Evolutionary conservation across 2,797 vertebrate genomes (phyloP).

Genomic region (Rousettus madagascariensis): DNA sequence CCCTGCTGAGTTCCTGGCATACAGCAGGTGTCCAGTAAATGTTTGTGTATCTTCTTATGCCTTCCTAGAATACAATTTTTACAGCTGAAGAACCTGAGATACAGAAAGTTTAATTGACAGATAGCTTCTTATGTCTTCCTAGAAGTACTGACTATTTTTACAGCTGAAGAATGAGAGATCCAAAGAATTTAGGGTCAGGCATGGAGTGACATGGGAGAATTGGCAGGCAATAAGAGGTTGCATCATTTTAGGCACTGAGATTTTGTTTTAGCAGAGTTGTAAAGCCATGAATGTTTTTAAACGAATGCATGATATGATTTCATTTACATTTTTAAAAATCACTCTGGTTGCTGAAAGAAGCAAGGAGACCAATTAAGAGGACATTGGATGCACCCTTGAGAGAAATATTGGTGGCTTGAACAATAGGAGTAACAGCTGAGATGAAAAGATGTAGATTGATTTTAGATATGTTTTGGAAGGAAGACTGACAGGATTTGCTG

Average conservation of each 20-base stretch:
- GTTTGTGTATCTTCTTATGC: neutral
- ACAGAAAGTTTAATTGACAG: neutral
- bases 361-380: slow-evolving; percentile 23
- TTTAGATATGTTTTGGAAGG: neutral
- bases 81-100: neutral
- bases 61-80: neutral
- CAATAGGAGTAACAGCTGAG: neutral
- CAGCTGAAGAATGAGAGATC: neutral
- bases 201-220: neutral
- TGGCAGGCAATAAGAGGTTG: neutral
- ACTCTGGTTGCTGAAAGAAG: neutral
- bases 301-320: slow-evolving; percentile 1
- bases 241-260: neutral
- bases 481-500: neutral
- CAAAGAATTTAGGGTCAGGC: neutral
- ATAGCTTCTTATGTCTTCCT: neutral
- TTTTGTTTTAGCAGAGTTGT: neutral
- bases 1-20: neutral
- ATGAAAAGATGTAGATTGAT: neutral
- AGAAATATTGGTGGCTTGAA: neutral
- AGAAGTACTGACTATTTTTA: neutral
- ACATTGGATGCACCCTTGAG: neutral
- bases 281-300: slow-evolving; percentile 3
- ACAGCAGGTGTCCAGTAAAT: neutral
- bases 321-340: slow-evolving; percentile 38